These are phyloP conservation scores for Scopus umbretta DNA, from an alignment of 2,113 vertebrate species.

Conservation along the genomic window DNA sequence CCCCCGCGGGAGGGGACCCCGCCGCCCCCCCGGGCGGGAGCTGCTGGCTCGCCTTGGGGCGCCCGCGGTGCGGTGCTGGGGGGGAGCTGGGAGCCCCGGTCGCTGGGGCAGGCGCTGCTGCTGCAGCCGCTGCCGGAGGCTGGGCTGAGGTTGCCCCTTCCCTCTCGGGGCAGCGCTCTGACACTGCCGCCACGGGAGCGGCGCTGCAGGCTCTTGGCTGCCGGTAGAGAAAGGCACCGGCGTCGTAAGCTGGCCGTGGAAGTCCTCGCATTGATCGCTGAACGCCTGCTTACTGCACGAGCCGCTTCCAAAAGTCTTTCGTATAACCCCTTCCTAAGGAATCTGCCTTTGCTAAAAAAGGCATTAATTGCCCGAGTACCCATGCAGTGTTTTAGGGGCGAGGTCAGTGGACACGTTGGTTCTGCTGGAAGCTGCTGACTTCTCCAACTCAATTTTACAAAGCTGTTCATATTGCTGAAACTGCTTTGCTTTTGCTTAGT, in stretches of 20 bases:
- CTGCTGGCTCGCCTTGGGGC: too few relatives aligned
- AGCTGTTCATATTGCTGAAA: background rate
- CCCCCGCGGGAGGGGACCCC: too few relatives aligned
- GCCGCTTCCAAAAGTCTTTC: background rate
- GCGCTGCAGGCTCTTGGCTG: background rate
- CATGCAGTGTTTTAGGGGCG: fast-evolving
- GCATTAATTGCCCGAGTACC: background rate
- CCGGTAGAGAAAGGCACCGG: background rate
- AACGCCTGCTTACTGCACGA: background rate
- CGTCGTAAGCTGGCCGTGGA: fast-evolving
- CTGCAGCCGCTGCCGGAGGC: too few relatives aligned
- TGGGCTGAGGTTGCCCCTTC: too few relatives aligned
- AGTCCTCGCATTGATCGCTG: background rate
- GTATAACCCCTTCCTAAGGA: background rate
- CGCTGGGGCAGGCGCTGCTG: too few relatives aligned
- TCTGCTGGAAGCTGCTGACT: background rate
- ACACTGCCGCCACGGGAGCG: too few relatives aligned
- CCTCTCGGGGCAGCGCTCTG: too few relatives aligned
- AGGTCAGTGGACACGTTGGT: background rate
- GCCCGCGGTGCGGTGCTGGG: too few relatives aligned
- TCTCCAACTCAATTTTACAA: background rate
- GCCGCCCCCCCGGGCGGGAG: too few relatives aligned
- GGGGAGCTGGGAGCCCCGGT: too few relatives aligned
- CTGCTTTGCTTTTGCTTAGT: background rate
- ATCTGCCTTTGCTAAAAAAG: background rate